phyloP scores from a whole-genome alignment of 2,888 invertebrate genomes.

The Polyommatus icarus region DNA sequence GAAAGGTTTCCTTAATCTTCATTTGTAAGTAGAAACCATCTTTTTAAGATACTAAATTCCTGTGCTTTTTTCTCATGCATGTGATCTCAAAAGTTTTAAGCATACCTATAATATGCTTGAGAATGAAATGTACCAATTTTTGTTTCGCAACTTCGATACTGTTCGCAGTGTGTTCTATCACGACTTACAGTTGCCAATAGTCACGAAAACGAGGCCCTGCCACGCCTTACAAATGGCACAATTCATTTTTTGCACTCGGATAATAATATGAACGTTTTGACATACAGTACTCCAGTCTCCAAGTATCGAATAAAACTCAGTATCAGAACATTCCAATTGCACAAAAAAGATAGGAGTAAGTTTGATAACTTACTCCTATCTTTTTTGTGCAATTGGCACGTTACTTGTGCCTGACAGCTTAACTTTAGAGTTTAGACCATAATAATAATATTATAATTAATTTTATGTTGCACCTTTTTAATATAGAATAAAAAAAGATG shows the following conservation, averaged over 20 bases:
- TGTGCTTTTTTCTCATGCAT: no score
- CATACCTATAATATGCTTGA: neutral
- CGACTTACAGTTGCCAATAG: neutral
- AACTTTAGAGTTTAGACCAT: neutral
- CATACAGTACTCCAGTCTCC: neutral
- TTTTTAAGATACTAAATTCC: no score
- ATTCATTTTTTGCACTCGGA: neutral
- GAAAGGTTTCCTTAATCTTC: no score
- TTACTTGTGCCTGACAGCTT: neutral
- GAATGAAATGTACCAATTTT: neutral
- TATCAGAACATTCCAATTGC: neutral
- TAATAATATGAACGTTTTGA: conserved; percentile 1
- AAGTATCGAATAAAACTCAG: neutral
- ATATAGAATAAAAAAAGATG: neutral
- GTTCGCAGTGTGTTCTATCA: neutral
- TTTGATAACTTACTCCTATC: no score
- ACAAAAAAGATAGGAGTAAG: neutral
- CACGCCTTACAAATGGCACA: neutral
- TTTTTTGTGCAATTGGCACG: no score
- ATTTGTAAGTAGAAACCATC: no score
- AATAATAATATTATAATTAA: no score
- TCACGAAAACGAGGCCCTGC: conserved; percentile 4
- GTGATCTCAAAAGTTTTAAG: neutral
- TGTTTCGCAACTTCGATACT: conserved; percentile 15
- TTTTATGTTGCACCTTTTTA: neutral